Percentiles rank a stretch among this genome's conserved stretches.
These are phyloP conservation scores for Sula dactylatra DNA, from an alignment of 2,113 vertebrate species.

Conservation along the genomic window DNA sequence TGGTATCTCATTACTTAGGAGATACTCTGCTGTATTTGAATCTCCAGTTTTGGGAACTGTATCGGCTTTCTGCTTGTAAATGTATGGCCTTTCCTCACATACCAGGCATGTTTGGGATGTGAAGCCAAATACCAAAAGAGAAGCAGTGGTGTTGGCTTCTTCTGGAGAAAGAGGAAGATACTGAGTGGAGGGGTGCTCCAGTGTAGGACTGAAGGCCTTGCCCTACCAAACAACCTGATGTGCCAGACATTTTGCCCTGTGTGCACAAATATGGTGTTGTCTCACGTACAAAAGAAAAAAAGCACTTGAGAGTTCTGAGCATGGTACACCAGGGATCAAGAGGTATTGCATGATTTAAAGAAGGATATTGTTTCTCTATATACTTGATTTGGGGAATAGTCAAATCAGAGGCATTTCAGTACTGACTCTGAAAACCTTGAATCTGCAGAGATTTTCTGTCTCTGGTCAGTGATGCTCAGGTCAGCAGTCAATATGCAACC, in stretches of 20 bases:
- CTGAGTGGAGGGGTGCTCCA: background rate
- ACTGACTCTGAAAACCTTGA: background rate
- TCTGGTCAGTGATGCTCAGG: background rate
- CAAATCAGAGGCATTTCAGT: background rate
- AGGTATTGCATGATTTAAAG: background rate
- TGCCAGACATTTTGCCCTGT: fast-evolving
- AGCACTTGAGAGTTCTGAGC: background rate
- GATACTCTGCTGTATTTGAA: background rate
- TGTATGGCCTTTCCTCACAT: background rate
- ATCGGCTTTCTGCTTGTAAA: background rate
- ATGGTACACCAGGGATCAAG: background rate
- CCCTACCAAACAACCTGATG: background rate
- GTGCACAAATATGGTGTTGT: fast-evolving
- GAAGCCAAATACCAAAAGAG: background rate
- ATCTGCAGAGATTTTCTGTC: background rate
- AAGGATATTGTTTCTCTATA: background rate
- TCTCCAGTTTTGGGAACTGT: background rate
- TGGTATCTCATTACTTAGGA: background rate
- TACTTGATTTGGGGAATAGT: background rate
- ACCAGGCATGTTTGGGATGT: too few species aligned
- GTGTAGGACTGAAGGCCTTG: background rate
- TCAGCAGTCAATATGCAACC: background rate
- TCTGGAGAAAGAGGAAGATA: background rate
- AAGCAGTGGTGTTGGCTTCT: background rate
- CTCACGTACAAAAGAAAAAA: background rate